Evolutionary conservation across 2,113 vertebrate species (phyloP), one percentile per base, ranked within the genome.

Genomic region (Oenanthe melanoleuca): DNA sequence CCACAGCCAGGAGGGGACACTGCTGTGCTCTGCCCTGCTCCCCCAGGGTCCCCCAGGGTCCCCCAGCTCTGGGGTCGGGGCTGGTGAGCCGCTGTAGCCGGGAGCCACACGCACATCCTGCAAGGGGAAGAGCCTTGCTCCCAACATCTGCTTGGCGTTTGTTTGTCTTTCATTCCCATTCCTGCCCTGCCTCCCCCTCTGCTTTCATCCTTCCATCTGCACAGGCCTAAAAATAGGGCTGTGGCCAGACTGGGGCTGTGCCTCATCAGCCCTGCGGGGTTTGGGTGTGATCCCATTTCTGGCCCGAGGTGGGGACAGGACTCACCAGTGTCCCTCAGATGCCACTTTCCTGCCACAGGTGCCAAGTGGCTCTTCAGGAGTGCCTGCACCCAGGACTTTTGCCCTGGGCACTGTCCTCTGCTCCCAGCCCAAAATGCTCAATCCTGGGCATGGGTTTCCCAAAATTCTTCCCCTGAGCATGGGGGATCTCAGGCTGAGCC

Each of bases 71-170:
- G 17, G 56, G 75, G 19, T 49, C 1, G 0, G 44, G 84, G 66
- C 56, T 44, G 3, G 77, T 9, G 72, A 20, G 70, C 72, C 0
- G 3, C 49, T 3, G 23, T 4, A 14, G 12, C 79, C 2, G 0
- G 80, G 74, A 93, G 80, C 85, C 8, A 3, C 42, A 1, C 0
- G 8, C 3, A 25, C 86, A 73, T 83, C 93, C 93, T 72, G 59
- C 9, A 1, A 80, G 75, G 83, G 89, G 91, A 92, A 92, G 73
- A 86, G 77, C 80, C 6, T 17, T 4, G 21, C 86, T 91, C 64
- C 86, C 89, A 74, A 91, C 89, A 95, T 96, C 95, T 95, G 96
- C 95, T 88, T 12, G 45, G 80, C 12, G 64, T 95, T 95, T 95
- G 95, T 92, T 93, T 93, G 91, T 65, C 96, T 92, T 78, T 78